Conservation (phyloP, 2,888 invertebrate genomes). For the Brachyopa scutellaris region DNA sequence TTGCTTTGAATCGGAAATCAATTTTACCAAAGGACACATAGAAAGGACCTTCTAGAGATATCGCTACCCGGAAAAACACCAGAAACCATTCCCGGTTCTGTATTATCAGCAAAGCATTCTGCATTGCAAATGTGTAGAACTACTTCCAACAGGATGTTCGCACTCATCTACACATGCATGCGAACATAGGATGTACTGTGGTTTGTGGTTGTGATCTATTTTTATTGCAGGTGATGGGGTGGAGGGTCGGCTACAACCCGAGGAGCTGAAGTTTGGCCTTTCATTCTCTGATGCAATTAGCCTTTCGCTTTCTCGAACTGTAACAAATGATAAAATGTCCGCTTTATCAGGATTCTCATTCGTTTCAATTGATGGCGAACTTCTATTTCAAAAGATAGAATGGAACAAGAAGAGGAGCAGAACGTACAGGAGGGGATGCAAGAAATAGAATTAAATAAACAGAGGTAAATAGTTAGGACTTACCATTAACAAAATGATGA, state of each 20-base stretch:
- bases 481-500: no score
- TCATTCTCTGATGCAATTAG: conserved; percentile 7
- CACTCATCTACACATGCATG: conserved; percentile 19
- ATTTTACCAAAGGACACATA: background rate
- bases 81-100: background rate
- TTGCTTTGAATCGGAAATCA: conserved; percentile 37
- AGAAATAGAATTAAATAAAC: background rate
- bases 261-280: background rate
- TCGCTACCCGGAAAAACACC: background rate
- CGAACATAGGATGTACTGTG: background rate
- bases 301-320: background rate
- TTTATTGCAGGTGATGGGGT: background rate
- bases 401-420: background rate
- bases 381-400: no score
- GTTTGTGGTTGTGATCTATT: conserved; percentile 15
- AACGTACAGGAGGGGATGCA: background rate
- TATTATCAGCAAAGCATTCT: conserved; percentile 1
- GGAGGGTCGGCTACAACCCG: background rate
- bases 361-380: no score
- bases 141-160: conserved; percentile 29
- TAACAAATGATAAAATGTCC: no score
- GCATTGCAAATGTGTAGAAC: background rate
- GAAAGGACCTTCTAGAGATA: conserved; percentile 16
- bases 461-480: no score
- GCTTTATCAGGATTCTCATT: no score